Conservation (phyloP, 2,797 vertebrate species). For the Hemitrygon akajei region DNA sequence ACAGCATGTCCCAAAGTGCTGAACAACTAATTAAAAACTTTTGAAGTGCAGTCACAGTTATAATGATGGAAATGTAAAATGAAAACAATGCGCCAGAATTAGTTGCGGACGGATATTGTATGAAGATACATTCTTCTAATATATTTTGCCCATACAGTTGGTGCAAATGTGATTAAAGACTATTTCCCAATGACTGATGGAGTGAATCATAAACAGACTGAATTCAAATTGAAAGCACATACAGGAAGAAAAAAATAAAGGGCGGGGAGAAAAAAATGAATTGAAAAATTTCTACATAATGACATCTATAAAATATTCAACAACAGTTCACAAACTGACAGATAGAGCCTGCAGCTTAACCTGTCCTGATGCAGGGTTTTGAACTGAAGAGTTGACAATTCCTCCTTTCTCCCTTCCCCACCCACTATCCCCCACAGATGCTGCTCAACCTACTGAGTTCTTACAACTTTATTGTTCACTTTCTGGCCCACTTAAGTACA, state of each 20-base stretch:
- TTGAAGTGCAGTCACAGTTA: not conserved
- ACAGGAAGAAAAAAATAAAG: not conserved
- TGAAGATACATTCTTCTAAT: no score
- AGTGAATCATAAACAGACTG: not conserved
- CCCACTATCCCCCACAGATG: no score
- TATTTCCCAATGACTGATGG: not conserved
- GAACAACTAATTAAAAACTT: not conserved
- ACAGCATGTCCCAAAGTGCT: not conserved
- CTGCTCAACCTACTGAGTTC: no score
- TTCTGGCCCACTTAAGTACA: not conserved
- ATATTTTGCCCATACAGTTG: no score
- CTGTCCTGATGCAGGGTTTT: no score
- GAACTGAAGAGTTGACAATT: no score
- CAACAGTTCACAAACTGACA: not conserved
- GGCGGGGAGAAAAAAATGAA: not conserved
- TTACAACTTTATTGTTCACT: not conserved
- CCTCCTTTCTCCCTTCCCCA: no score
- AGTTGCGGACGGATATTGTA: not conserved
- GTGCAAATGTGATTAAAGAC: not conserved
- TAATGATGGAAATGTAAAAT: not conserved
- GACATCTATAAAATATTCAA: not conserved
- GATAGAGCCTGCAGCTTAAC: no score
- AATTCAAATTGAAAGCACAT: not conserved
- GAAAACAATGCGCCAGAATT: not conserved
- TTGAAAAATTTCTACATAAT: not conserved